Percentiles rank a stretch among this genome's conserved stretches.
phyloP scores from a whole-genome alignment of 2,113 vertebrate species.

The Pholis gunnellus region DNA sequence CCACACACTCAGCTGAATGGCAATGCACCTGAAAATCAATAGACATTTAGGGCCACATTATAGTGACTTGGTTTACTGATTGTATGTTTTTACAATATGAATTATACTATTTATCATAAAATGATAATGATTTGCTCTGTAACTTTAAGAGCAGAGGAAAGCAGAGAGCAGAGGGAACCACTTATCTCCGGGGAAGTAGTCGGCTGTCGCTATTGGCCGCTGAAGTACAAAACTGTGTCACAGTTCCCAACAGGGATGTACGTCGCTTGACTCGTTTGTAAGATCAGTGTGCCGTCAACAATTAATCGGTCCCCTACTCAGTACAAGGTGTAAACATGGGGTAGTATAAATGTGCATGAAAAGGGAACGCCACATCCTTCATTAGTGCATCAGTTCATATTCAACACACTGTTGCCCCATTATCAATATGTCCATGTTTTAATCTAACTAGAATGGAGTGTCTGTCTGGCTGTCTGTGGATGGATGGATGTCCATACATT shows the following conservation, averaged over 20 bases:
- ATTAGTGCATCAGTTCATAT: background rate
- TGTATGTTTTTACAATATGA: background rate
- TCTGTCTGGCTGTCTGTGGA: too few species aligned
- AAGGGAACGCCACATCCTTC: constrained; percentile 3
- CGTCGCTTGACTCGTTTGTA: constrained; percentile 1
- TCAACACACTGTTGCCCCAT: background rate
- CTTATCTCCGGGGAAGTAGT: constrained; percentile 19
- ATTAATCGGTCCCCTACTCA: constrained; percentile 31
- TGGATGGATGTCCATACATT: too few species aligned
- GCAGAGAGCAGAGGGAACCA: constrained; percentile 14
- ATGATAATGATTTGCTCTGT: background rate
- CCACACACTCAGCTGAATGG: constrained; percentile 52
- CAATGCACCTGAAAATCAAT: background rate
- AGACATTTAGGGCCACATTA: background rate
- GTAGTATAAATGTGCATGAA: background rate
- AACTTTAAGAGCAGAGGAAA: constrained; percentile 29
- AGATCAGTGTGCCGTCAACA: constrained; percentile 12
- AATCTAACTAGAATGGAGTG: too few species aligned
- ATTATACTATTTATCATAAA: background rate
- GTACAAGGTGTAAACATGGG: background rate
- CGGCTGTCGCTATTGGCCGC: constrained; percentile 22
- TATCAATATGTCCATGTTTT: background rate
- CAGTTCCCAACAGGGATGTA: constrained; percentile 38
- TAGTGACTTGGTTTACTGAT: background rate
- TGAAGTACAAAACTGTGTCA: constrained; percentile 45